Evolutionary conservation across 2,888 invertebrate genomes (phyloP).

Genomic region (Creontiades dilutus): DNA sequence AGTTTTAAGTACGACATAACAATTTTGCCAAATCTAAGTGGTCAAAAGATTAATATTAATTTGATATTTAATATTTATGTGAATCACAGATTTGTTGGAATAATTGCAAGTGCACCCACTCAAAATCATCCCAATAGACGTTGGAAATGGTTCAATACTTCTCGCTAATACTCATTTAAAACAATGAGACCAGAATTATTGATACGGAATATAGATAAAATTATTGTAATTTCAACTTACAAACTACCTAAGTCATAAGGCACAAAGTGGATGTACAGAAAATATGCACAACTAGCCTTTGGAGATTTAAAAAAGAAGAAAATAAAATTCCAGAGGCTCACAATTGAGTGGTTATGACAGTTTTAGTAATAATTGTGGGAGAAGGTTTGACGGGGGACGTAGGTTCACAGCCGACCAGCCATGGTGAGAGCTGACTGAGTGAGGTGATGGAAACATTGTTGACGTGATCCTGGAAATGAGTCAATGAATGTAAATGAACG

Average conservation of each 20-base stretch:
- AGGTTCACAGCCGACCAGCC: constrained; percentile 89
- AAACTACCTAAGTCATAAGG: neutral
- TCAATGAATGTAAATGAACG: neutral
- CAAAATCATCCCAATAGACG: neutral
- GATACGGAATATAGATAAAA: neutral
- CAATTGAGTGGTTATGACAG: constrained; percentile 92
- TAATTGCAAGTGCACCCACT: neutral
- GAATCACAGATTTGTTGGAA: constrained; percentile 30
- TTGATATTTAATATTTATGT: neutral
- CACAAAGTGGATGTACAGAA: neutral
- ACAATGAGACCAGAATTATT: neutral
- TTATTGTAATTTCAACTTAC: neutral
- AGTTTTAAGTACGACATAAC: neutral
- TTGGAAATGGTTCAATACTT: neutral
- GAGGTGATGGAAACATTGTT: constrained; percentile 81
- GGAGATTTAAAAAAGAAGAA: too few relatives aligned
- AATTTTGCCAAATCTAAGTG: neutral
- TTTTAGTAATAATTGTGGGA: constrained; percentile 88
- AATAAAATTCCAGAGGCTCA: constrained; percentile 78
- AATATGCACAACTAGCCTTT: neutral
- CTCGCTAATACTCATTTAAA: constrained; percentile 10
- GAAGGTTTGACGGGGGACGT: constrained; percentile 82
- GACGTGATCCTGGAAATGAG: constrained; percentile 78
- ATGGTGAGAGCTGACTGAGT: constrained; percentile 87
- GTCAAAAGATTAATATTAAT: neutral